Conservation (phyloP, 2,888 invertebrate genomes). For the Heliconius cydno region DNA sequence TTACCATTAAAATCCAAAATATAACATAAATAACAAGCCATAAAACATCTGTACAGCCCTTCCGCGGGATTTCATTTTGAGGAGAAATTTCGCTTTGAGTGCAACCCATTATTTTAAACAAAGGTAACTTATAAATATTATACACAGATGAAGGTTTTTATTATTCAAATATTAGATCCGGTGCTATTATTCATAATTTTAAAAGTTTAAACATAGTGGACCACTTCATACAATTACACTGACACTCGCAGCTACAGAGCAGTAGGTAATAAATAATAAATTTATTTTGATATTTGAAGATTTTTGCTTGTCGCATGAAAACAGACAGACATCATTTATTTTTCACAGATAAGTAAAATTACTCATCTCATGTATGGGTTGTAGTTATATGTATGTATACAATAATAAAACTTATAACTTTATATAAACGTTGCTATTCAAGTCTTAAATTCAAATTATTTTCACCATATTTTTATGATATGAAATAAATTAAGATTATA, state of each 20-base stretch:
- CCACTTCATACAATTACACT: neutral
- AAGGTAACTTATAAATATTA: neutral
- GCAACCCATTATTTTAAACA: slow-evolving; percentile 83
- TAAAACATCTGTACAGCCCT: slow-evolving; percentile 92
- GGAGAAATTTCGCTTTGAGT: slow-evolving; percentile 85
- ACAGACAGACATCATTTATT: neutral
- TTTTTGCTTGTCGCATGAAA: neutral
- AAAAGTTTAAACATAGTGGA: neutral
- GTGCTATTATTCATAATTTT: neutral
- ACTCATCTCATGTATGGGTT: neutral
- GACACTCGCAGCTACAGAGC: neutral
- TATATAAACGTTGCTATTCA: too few relatives aligned
- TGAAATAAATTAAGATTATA: neutral
- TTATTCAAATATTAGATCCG: neutral
- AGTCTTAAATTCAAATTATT: too few relatives aligned
- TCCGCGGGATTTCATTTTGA: slow-evolving; percentile 84
- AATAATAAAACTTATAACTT: too few relatives aligned
- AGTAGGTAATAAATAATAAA: neutral
- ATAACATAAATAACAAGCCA: slow-evolving; percentile 91
- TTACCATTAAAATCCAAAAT: slow-evolving; percentile 94
- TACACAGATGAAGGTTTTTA: neutral
- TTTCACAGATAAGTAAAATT: neutral
- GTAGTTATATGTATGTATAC: too few relatives aligned
- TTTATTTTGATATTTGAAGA: neutral
- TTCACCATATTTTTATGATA: neutral